Evolutionary conservation across 1,140 invertebrate genomes (phyloP).

Genomic region (Medauroidea extradentata): DNA sequence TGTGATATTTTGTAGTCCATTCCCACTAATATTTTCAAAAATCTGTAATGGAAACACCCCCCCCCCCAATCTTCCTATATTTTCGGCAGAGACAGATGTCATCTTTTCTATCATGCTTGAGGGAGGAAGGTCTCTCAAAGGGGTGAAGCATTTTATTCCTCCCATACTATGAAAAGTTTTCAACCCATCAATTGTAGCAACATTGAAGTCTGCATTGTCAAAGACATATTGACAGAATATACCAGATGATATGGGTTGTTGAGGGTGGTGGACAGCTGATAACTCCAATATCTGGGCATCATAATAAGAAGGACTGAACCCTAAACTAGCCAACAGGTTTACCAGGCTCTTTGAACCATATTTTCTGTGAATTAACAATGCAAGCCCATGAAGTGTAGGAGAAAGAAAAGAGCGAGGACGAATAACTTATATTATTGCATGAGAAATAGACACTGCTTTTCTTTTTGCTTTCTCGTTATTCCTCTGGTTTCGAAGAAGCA

Average conservation of each 20-base stretch:
- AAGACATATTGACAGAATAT: slow-evolving; percentile 7
- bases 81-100: neutral
- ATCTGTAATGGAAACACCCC: neutral
- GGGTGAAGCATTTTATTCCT: slow-evolving; percentile 21
- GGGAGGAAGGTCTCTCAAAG: neutral
- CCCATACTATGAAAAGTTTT: slow-evolving; percentile 31
- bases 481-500: too few species aligned
- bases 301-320: too few species aligned
- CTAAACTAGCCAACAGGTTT: too few species aligned
- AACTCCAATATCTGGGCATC: too few species aligned
- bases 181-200: slow-evolving; percentile 23
- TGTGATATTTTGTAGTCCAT: neutral
- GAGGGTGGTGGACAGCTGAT: too few species aligned
- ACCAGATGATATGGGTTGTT: neutral
- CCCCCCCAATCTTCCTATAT: neutral
- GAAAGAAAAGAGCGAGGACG: too few species aligned
- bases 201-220: slow-evolving; percentile 32
- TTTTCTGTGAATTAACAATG: too few species aligned
- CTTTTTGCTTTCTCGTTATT: too few species aligned
- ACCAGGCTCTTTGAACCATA: too few species aligned
- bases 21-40: neutral
- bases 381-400: too few species aligned
- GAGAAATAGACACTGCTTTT: too few species aligned
- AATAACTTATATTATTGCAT: too few species aligned
- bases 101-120: neutral